A percentile compares a stretch with the other conserved stretches of the same genome.
Evolutionary conservation across 2,113 vertebrate genomes (phyloP).

Genomic region (Mesitornis unicolor): DNA sequence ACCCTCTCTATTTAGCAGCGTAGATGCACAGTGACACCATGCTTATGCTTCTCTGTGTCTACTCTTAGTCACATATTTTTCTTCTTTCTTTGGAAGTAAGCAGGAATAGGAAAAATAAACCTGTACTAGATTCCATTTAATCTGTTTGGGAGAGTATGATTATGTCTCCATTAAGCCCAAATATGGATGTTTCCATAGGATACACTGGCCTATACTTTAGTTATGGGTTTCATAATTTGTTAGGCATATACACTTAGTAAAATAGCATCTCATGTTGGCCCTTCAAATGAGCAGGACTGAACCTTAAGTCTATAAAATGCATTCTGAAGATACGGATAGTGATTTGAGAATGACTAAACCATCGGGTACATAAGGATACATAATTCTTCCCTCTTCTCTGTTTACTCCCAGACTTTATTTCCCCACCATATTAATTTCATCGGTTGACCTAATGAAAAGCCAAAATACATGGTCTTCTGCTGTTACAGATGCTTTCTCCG

Average conservation of each 20-base stretch:
- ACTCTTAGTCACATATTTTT: neutral
- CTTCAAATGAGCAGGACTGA: neutral
- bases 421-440: neutral
- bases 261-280: neutral
- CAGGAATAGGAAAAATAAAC: neutral
- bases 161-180: neutral
- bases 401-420: neutral
- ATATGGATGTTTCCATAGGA: neutral
- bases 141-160: neutral
- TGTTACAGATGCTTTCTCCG: neutral
- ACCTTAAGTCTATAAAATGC: neutral
- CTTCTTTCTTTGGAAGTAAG: neutral
- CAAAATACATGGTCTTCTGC: neutral
- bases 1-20: neutral
- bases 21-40: neutral
- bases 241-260: neutral
- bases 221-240: neutral
- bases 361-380: fast-evolving
- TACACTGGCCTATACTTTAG: neutral
- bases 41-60: neutral
- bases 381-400: neutral
- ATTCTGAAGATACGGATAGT: neutral
- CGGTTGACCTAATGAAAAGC: neutral
- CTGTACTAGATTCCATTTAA: neutral
- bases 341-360: neutral